phyloP scores from a whole-genome alignment of 1,140 invertebrate species.

The Trichoplusia ni region DNA sequence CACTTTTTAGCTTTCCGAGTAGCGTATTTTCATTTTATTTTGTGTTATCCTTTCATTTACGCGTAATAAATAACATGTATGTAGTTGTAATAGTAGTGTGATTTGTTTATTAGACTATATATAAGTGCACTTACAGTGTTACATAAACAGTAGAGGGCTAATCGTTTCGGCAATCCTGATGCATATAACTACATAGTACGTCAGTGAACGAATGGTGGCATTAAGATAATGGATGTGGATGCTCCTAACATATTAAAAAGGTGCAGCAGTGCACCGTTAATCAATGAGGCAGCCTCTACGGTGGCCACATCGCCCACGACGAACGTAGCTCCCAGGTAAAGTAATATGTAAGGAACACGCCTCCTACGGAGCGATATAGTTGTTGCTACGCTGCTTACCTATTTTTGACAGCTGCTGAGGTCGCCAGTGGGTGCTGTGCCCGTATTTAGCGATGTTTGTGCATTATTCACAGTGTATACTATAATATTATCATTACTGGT shows the following conservation, averaged over 20 bases:
- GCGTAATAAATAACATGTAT: slow-evolving; percentile 57
- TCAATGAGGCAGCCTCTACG: slow-evolving; percentile 78
- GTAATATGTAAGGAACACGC: slow-evolving; percentile 52
- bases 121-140: slow-evolving; percentile 75
- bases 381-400: slow-evolving; percentile 63
- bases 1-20: slow-evolving; percentile 71
- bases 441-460: slow-evolving; percentile 57
- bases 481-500: slow-evolving; percentile 35
- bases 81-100: slow-evolving; percentile 58
- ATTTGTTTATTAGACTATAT: slow-evolving; percentile 51
- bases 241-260: slow-evolving; percentile 80
- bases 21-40: slow-evolving; percentile 74
- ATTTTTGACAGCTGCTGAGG: slow-evolving; percentile 75
- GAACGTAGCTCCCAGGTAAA: slow-evolving; percentile 76
- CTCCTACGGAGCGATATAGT: slow-evolving; percentile 53
- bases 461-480: slow-evolving; percentile 32
- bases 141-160: slow-evolving; percentile 71
- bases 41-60: slow-evolving; percentile 65
- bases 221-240: slow-evolving; percentile 81
- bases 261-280: slow-evolving; percentile 80
- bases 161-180: slow-evolving; percentile 71
- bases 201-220: slow-evolving; percentile 78
- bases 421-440: slow-evolving; percentile 67
- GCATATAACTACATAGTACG: slow-evolving; percentile 76
- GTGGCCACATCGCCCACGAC: slow-evolving; percentile 73